phyloP scores from a whole-genome alignment of 2,113 vertebrate genomes.

The Bolborhynchus lineola region DNA sequence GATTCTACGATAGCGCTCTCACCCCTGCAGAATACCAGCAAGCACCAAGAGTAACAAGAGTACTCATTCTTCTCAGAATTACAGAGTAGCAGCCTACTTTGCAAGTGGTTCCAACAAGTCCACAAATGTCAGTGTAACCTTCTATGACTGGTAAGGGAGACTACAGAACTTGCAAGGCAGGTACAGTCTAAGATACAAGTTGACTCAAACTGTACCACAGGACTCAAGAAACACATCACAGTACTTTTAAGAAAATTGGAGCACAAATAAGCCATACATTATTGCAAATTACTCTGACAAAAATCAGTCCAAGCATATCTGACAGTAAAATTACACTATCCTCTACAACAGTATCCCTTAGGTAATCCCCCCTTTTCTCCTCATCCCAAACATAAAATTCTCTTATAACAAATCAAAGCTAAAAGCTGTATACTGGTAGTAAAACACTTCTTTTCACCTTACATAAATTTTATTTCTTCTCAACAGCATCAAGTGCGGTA shows the following conservation, averaged over 20 bases:
- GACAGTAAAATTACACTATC: conserved; percentile 83
- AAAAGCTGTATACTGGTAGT: conserved; percentile 72
- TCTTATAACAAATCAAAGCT: conserved; percentile 82
- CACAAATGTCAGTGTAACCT: not conserved
- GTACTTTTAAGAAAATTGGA: conserved; percentile 35
- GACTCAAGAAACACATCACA: conserved; percentile 41
- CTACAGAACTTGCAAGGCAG: not conserved
- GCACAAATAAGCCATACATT: conserved; percentile 77
- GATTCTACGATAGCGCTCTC: not conserved
- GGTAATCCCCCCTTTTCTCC: conserved; percentile 68
- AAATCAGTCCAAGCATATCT: conserved; percentile 81
- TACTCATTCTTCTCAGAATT: not conserved
- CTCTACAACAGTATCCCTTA: conserved; percentile 80
- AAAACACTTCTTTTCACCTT: conserved; percentile 76
- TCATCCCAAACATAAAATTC: conserved; percentile 77
- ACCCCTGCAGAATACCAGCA: not conserved
- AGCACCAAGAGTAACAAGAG: fast-evolving
- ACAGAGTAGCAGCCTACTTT: not conserved
- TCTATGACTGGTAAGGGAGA: not conserved
- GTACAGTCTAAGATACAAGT: not conserved
- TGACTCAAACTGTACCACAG: not conserved
- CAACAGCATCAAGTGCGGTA: conserved; percentile 73
- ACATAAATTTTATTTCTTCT: conserved; percentile 73
- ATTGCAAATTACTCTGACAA: conserved; percentile 80
- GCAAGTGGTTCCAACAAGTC: not conserved